Conservation (phyloP, 2,797 vertebrate species). For the Buceros bicornis region DNA sequence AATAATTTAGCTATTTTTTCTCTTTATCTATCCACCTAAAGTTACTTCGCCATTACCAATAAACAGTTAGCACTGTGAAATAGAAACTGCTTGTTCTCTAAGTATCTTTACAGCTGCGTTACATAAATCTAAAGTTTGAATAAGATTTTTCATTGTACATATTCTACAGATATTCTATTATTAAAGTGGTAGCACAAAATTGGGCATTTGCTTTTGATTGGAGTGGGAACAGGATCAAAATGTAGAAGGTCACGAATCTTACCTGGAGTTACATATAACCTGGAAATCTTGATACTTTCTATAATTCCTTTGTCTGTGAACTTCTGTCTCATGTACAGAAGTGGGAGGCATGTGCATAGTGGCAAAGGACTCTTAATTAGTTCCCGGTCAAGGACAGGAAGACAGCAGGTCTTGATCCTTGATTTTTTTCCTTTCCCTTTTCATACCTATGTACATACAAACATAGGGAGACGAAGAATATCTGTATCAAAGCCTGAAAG, state of each 20-base stretch:
- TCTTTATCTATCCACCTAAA: background rate
- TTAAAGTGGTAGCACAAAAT: background rate
- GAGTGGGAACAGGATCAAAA: background rate
- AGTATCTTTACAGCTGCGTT: background rate
- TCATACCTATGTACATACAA: background rate
- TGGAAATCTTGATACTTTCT: background rate
- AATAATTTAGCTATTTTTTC: background rate
- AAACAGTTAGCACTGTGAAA: background rate
- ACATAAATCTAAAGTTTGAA: background rate
- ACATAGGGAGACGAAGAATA: background rate
- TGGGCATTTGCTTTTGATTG: background rate
- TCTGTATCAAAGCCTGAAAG: background rate
- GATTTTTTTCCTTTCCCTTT: background rate
- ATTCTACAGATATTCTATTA: background rate
- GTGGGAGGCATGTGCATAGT: rapidly evolving
- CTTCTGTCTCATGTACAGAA: background rate
- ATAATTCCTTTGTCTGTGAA: background rate
- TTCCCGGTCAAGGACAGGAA: background rate
- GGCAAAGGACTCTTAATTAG: background rate
- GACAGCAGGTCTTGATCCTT: background rate
- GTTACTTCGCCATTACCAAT: background rate
- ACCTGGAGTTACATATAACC: background rate
- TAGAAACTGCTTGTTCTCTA: background rate
- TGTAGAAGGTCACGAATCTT: background rate
- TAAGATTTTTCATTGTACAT: background rate